phyloP scores from a whole-genome alignment of 2,888 invertebrate genomes.

The Pandemis corylana region DNA sequence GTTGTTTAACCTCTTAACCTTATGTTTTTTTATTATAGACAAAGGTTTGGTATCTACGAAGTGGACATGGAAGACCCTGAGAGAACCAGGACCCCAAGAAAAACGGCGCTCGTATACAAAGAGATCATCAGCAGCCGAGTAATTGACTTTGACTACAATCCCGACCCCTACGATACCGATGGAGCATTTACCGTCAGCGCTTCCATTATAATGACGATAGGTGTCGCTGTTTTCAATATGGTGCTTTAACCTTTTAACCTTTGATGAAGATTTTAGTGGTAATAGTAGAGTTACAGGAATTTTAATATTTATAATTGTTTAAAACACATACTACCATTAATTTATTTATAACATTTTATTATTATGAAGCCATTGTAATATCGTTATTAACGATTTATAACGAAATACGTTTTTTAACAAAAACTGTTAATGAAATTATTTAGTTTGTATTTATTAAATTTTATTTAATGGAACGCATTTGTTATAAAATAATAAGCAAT shows the following conservation, averaged over 20 bases:
- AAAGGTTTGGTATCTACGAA: slow-evolving; percentile 30
- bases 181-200: slow-evolving; percentile 10
- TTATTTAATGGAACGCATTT: too few species aligned
- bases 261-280: neutral
- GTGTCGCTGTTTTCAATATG: slow-evolving; percentile 8
- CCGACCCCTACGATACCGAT: slow-evolving; percentile 43
- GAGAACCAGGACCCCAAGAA: slow-evolving; percentile 75
- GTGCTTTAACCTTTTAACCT: slow-evolving; percentile 9
- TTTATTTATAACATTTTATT: too few species aligned
- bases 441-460: too few species aligned
- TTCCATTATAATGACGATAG: slow-evolving; percentile 12
- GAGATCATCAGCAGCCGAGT: slow-evolving; percentile 66
- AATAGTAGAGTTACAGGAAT: neutral
- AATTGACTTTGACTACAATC: slow-evolving; percentile 49
- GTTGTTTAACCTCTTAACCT: too few species aligned
- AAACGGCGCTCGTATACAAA: slow-evolving; percentile 78
- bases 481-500: too few species aligned
- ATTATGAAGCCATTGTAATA: too few species aligned
- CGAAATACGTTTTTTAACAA: too few species aligned
- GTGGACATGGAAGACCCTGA: slow-evolving; percentile 29
- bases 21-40: neutral
- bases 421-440: too few species aligned
- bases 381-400: too few species aligned
- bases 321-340: too few species aligned
- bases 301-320: neutral